Conservation (phyloP, 2,797 vertebrate genomes). For the Hipposideros larvatus region DNA sequence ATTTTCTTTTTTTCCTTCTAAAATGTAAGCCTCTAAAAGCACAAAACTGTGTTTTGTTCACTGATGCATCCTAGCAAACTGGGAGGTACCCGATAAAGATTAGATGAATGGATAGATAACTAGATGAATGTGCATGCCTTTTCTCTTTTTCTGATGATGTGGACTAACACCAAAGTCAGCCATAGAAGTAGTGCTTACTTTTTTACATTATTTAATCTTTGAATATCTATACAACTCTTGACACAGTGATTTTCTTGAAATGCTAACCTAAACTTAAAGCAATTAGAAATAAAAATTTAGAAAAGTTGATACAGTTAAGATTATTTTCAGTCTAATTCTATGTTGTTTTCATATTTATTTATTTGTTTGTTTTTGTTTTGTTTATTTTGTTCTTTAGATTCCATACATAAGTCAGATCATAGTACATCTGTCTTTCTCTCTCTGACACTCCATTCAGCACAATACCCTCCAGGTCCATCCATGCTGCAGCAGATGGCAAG, state of each 20-base stretch:
- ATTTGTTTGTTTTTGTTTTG: too few species aligned
- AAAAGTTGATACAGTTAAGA: not conserved
- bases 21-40: not conserved
- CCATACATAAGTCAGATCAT: too few species aligned
- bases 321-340: slow-evolving; percentile 7
- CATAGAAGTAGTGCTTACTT: not conserved
- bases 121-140: not conserved
- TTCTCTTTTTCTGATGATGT: not conserved
- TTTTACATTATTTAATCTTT: not conserved
- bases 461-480: too few species aligned
- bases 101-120: slow-evolving; percentile 9
- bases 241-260: not conserved
- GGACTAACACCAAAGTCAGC: not conserved
- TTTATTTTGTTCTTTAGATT: too few species aligned
- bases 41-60: not conserved
- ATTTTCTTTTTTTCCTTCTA: not conserved
- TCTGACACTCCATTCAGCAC: too few species aligned
- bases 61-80: not conserved
- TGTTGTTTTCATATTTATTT: not conserved
- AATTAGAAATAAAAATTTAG: not conserved
- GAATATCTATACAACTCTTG: not conserved
- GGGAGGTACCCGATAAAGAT: slow-evolving; percentile 5
- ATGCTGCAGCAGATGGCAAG: too few species aligned
- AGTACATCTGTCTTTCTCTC: too few species aligned
- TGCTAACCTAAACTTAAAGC: slow-evolving; percentile 9